Percentiles rank a stretch among this genome's conserved stretches.
phyloP scores from a whole-genome alignment of 2,113 vertebrate genomes.

The Athene noctua region DNA sequence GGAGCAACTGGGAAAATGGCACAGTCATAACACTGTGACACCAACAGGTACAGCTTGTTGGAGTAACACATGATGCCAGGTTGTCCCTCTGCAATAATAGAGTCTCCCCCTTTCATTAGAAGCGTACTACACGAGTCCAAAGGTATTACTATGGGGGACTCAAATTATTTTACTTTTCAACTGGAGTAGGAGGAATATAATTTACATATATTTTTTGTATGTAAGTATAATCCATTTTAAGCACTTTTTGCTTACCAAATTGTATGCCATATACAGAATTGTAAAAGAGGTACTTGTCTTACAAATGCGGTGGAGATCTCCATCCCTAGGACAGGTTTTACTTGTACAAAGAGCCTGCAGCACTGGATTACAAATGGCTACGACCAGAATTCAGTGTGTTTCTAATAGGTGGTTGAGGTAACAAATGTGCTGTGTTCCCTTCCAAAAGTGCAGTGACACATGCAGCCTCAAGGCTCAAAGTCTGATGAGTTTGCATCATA shows the following conservation, averaged over 20 bases:
- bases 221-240: background rate
- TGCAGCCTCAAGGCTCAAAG: background rate
- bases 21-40: background rate
- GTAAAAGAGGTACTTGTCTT: background rate
- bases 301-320: background rate
- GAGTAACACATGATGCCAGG: background rate
- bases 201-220: slow-evolving; percentile 6
- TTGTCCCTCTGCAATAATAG: background rate
- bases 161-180: background rate
- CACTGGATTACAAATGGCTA: background rate
- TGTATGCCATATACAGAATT: background rate
- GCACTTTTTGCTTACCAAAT: slow-evolving; percentile 33
- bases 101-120: background rate
- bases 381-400: background rate
- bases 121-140: background rate
- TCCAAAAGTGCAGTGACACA: background rate
- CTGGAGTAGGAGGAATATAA: background rate
- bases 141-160: background rate
- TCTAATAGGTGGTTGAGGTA: background rate
- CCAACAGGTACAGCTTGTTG: background rate
- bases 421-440: background rate
- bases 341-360: background rate
- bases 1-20: background rate
- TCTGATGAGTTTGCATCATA: background rate
- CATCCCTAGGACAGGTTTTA: background rate